A percentile compares a stretch with the other conserved stretches of the same genome.
These are phyloP conservation scores for Darevskia nairensis DNA, from an alignment of 2,797 vertebrate genomes.

Conservation along the genomic window DNA sequence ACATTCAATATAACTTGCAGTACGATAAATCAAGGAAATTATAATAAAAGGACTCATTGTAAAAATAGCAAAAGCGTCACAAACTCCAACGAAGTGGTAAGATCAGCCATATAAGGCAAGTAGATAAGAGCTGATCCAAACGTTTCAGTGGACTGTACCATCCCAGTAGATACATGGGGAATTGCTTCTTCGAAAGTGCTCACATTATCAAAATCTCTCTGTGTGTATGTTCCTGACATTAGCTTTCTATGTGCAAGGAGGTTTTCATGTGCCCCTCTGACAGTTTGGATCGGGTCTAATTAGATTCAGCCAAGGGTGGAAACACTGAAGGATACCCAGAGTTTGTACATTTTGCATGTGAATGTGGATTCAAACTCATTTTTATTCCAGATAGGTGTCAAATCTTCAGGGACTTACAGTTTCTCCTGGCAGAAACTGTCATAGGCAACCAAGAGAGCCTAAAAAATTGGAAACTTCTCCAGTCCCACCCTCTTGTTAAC, in stretches of 20 bases:
- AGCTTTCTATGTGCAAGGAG: neutral
- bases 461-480: neutral
- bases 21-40: neutral
- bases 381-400: constrained; percentile 1
- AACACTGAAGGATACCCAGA: neutral
- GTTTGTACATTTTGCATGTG: neutral
- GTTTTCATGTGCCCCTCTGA: neutral
- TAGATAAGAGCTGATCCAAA: neutral
- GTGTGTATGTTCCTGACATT: neutral
- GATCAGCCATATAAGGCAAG: neutral
- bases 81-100: neutral
- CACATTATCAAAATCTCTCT: neutral
- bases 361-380: neutral
- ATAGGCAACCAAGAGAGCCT: neutral
- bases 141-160: neutral
- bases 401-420: neutral
- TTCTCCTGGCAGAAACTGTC: neutral
- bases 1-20: neutral
- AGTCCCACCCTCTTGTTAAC: neutral
- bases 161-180: neutral
- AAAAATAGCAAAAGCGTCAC: neutral
- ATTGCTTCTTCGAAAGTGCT: neutral
- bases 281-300: neutral
- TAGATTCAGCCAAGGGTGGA: neutral
- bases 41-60: neutral